Percentiles rank a stretch among this genome's conserved stretches.
phyloP scores from a whole-genome alignment of 2,113 vertebrate genomes.

The Myanophis thanlyinensis region DNA sequence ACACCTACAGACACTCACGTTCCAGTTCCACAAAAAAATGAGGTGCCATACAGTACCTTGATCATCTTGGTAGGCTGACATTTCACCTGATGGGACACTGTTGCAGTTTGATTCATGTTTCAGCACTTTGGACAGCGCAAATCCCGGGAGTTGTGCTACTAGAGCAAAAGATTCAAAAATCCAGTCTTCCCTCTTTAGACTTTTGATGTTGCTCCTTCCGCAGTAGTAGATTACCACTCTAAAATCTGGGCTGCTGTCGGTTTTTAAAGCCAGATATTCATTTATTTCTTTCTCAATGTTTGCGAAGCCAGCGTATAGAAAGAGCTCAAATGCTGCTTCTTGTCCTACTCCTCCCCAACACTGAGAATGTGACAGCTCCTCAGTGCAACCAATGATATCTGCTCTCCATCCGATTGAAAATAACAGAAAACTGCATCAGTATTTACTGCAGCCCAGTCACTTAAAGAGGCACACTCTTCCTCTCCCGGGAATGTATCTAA shows the following conservation, averaged over 20 bases:
- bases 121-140: conserved; percentile 60
- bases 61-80: conserved; percentile 79
- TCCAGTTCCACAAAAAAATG: background rate
- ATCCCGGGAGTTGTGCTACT: conserved; percentile 18
- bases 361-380: conserved; percentile 57
- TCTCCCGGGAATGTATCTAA: background rate
- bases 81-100: conserved; percentile 85
- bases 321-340: conserved; percentile 51
- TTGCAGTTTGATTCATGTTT: conserved; percentile 89
- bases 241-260: conserved; percentile 49
- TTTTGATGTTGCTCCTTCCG: conserved; percentile 46
- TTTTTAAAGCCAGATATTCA: conserved; percentile 54
- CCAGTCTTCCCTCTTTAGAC: conserved; percentile 34
- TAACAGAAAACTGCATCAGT: conserved; percentile 47
- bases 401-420: conserved; percentile 54
- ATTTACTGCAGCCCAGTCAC: conserved; percentile 52
- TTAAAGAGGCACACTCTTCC: conserved; percentile 52
- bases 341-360: conserved; percentile 52
- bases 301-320: conserved; percentile 28
- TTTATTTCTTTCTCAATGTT: conserved; percentile 47
- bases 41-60: conserved; percentile 73
- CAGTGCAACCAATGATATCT: conserved; percentile 55
- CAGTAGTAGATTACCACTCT: conserved; percentile 49
- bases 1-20: background rate
- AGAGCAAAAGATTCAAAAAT: conserved; percentile 6